Evolutionary conservation across 2,888 invertebrate genomes (phyloP), one percentile per base, ranked within the genome.

Genomic region (Gari tellinella): DNA sequence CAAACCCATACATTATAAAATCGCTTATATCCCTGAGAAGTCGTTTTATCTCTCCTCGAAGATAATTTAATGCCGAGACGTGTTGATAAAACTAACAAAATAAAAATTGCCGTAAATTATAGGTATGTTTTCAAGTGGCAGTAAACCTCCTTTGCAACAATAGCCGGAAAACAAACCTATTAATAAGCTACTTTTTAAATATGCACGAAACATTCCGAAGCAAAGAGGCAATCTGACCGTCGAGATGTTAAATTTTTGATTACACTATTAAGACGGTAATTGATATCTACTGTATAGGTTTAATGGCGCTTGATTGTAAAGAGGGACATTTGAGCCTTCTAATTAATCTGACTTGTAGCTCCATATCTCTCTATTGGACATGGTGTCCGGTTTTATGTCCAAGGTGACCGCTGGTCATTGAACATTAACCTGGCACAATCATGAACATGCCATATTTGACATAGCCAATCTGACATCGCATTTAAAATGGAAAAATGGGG

Each of bases 21-120:
- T 53, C 26, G 41, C 21, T 46, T 40, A n/a, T 52, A 31, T 17
- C 43, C 52, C 53, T 25, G 19, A 53, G 10, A 31, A 31, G 45
- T 49, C 66, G 66, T 60, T 67, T 67, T 53, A 67, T 67, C 66
- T 67, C 40, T 45, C 38, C n/a, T 43, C 26, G 53, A 67, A 67
- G 57, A 66, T 66, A 66, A 51, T 66, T 66, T 58, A 66, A 49
- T 43, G 52, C 58, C 58, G 43, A 51, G 52, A 67, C n/a, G 66
- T 67, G 60, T 60, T 67, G 66, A 67, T 67, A 67, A 67, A 67
- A 67, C 49, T 60, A 60, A 67, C 66, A 67, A 31, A 67, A 67
- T 67, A 60, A 67, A 66, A 67, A 52, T 53, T 43, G 26, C 52
- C 51, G 52, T 60, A 67, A 60, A 67, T 67, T 60, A 67, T 67